Conservation (phyloP, 2,888 invertebrate genomes). For the Galeopsomyia nigrocyanea region DNA sequence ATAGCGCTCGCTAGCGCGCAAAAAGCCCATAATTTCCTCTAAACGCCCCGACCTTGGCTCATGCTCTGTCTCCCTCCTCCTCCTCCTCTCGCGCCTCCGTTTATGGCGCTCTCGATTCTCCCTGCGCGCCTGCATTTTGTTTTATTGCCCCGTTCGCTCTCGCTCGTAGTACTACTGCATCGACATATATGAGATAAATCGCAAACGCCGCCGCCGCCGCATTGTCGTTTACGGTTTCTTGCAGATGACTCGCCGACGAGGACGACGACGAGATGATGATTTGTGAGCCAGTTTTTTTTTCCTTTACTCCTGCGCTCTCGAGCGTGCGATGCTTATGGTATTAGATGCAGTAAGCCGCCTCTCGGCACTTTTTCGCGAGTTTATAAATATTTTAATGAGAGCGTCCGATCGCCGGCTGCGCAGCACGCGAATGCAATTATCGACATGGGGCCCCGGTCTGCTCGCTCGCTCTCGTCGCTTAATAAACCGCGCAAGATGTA, state of each 20-base stretch:
- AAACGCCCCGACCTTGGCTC: conserved; percentile 58
- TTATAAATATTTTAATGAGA: too few species aligned
- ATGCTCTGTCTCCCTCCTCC: too few species aligned
- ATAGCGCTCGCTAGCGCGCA: conserved; percentile 16
- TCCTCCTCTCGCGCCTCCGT: conserved; percentile 45
- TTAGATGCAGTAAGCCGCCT: neutral
- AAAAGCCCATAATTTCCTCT: conserved; percentile 60
- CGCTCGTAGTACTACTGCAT: conserved; percentile 37
- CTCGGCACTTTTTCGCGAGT: too few species aligned
- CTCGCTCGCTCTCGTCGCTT: neutral
- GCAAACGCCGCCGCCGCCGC: conserved; percentile 13
- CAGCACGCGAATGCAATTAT: too few species aligned
- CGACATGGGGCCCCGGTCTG: too few species aligned
- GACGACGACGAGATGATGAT: neutral
- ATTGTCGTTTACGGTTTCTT: conserved; percentile 39
- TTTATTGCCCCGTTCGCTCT: conserved; percentile 1
- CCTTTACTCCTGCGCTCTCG: neutral
- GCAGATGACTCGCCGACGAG: neutral
- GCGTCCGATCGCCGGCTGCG: too few species aligned
- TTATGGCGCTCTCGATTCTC: conserved; percentile 48
- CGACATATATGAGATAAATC: conserved; percentile 48
- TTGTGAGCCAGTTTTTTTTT: too few species aligned
- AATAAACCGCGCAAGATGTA: conserved; percentile 25
- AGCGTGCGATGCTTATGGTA: conserved; percentile 18
- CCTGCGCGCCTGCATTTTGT: conserved; percentile 17